A percentile compares a stretch with the other conserved stretches of the same genome.
These are phyloP conservation scores for Eudemis profundana DNA, from an alignment of 2,888 invertebrate species.

Conservation along the genomic window DNA sequence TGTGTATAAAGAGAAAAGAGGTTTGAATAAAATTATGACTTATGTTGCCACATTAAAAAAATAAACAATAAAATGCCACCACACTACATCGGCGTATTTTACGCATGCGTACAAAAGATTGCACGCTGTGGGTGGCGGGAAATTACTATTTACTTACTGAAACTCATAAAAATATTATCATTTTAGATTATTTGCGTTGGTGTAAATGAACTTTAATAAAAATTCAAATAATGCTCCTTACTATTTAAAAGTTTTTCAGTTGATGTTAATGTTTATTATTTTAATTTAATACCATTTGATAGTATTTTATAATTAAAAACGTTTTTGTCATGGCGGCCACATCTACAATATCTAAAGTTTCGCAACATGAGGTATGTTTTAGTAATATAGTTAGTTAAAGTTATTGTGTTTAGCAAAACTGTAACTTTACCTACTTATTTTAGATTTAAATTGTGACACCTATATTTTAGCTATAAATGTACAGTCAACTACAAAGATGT, in stretches of 20 bases:
- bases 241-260: constrained; percentile 41
- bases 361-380: constrained; percentile 10
- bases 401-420: no score
- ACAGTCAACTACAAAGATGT: no score
- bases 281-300: no score
- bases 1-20: no score
- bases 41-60: constrained; percentile 2
- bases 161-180: neutral
- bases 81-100: neutral
- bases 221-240: neutral
- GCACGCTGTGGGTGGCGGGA: constrained; percentile 28
- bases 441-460: no score
- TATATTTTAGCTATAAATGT: no score
- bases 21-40: neutral
- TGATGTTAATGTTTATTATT: constrained; percentile 14
- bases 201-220: neutral
- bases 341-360: constrained; percentile 50
- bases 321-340: constrained; percentile 53
- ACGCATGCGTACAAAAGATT: constrained; percentile 15
- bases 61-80: no score
- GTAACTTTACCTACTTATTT: no score
- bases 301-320: no score
- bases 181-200: neutral
- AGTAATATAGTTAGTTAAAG: constrained; percentile 52
- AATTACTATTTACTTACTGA: no score